These are phyloP conservation scores for Sebastes hubbsi DNA, from an alignment of 2,797 vertebrate genomes.

Conservation along the genomic window DNA sequence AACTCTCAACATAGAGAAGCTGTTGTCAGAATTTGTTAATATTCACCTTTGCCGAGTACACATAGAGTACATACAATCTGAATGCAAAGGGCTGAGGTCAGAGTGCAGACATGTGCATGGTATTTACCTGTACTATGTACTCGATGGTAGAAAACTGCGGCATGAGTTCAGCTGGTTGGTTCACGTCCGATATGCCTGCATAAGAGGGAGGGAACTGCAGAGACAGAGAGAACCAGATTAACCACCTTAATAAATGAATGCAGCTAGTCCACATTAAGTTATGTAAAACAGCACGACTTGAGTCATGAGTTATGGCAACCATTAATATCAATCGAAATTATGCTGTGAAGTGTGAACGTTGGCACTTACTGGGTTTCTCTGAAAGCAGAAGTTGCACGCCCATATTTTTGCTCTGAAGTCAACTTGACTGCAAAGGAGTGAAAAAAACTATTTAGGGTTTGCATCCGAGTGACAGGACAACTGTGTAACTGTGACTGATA, in stretches of 20 bases:
- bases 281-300: background rate
- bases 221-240: background rate
- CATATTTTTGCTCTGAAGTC: conserved; percentile 98
- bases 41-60: conserved; percentile 26
- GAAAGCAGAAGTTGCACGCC: conserved; percentile 99
- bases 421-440: conserved; percentile 86
- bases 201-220: conserved; percentile 94
- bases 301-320: background rate
- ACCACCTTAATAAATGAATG: conserved; percentile 18
- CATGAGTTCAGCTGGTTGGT: conserved; percentile 97
- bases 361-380: conserved; percentile 92
- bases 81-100: conserved; percentile 13
- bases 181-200: conserved; percentile 93
- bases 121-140: conserved; percentile 95
- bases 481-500: background rate
- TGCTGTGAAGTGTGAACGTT: rapidly evolving
- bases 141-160: conserved; percentile 98
- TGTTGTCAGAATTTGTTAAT: background rate
- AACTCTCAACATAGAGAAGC: background rate
- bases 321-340: background rate
- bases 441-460: conserved; percentile 12
- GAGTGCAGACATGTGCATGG: conserved; percentile 27
- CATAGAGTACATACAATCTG: conserved; percentile 17
- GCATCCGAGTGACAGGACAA: background rate
- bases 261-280: background rate